Evolutionary conservation across 1,140 invertebrate species (phyloP), one percentile per base, ranked within the genome.

Genomic region (Drosophila nikananu): DNA sequence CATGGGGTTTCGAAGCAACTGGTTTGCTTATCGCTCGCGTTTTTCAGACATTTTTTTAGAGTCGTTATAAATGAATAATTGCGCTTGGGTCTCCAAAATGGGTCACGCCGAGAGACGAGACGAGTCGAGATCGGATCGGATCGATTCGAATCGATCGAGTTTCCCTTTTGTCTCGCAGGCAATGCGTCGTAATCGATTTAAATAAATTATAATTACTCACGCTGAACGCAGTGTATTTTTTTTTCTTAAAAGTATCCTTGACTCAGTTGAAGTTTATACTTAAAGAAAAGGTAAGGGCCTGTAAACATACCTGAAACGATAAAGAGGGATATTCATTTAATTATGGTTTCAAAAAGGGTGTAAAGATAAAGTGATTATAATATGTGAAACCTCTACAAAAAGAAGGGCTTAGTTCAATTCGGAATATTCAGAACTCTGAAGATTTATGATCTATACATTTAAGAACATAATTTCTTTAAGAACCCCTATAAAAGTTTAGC

Each of bases 121-220:
- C 58, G 55, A 44, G 25, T 23, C 13, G 32, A 42, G 52, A 78
- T 72, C 65, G 51, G 23, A 79, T 79, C 32, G 32, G n/a, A 60
- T 64, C 51, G 64, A 65, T 72, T 46, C 76, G 49, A 46, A 54
- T 76, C 64, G 77, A 87, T 86, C 60, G 67, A 77, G 77, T 80
- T 83, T 83, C 64, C 78, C 65, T 51, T 74, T 77, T 46, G 65
- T 62, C 49, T 65, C 46, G 79, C 66, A 51, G 35, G 79, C 70
- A 51, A 42, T 60, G 54, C 46, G n/a, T 51, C 72, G 61, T 86
- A 86, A 86, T 87, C 84, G 77, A 87, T 87, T 89, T 81, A 87
- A 84, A 87, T 87, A 84, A 89, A 87, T 87, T 87, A 87, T 87
- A 90, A 84, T 84, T 89, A 87, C 84, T 87, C 86, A 89, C 81